Conservation (phyloP, 2,888 invertebrate species). For the Megalurothrips usitatus region DNA sequence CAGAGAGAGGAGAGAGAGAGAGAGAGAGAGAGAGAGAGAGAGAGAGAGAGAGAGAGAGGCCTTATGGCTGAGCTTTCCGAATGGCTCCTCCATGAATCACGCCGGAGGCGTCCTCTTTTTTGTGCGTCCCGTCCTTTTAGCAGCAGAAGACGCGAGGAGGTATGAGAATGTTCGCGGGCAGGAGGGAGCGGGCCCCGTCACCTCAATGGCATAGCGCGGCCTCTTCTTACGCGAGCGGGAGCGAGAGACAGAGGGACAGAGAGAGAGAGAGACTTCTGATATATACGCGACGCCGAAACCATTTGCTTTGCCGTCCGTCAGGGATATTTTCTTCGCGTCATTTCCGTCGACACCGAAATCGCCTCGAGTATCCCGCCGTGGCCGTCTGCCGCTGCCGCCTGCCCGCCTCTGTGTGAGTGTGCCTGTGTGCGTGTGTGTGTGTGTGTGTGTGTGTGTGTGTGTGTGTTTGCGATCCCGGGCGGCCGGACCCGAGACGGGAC, state of each 20-base stretch:
- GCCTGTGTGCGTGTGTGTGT: too few relatives aligned
- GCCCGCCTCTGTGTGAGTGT: too few relatives aligned
- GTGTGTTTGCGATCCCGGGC: not conserved
- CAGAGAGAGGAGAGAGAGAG: too few relatives aligned
- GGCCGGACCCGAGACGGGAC: not conserved
- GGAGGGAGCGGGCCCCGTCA: not conserved
- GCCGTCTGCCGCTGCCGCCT: too few relatives aligned
- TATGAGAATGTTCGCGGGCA: not conserved
- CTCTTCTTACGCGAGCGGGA: not conserved
- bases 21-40: not conserved
- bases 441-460: too few relatives aligned
- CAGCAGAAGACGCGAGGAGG: not conserved
- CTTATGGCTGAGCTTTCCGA: not conserved
- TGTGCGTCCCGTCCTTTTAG: not conserved
- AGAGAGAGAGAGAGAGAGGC: not conserved
- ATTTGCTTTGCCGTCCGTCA: not conserved
- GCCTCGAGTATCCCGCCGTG: not conserved
- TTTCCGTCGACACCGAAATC: slow-evolving; percentile 22
- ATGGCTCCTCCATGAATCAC: not conserved
- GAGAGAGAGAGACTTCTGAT: too few relatives aligned
- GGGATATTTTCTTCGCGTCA: slow-evolving; percentile 16
- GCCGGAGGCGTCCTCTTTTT: not conserved
- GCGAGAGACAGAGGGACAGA: too few relatives aligned
- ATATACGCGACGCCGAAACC: too few relatives aligned
- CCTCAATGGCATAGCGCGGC: not conserved